Evolutionary conservation across 2,797 vertebrate species (phyloP), one percentile per base, ranked within the genome.

Genomic region (Serranus cabrilla): DNA sequence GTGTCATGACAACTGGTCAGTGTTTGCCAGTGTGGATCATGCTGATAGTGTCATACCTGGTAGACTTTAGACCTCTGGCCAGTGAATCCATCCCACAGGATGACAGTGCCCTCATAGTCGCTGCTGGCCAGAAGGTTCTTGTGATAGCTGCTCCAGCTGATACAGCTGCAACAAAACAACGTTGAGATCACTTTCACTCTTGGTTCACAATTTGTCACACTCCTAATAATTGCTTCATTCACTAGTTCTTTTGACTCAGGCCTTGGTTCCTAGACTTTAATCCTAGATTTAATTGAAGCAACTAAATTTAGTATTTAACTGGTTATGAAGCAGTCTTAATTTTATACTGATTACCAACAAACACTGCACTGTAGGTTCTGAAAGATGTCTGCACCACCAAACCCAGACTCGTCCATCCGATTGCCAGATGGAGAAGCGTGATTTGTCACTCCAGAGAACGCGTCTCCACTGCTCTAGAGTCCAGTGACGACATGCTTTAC

Each of bases 121-220:
- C 98, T 99, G 95, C 98, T 99, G 72, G 98, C 98, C 91, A 99
- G 92, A 50, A 99, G 96, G 91, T 99, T 98, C 94, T 99, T 99
- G 94, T 99, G 98, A 85, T 99, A 99, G 92, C 98, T 99, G 95
- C 98, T 99, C 98, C 98, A 99, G 96, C 98, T 99, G 96, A 99
- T 99, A 98, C 98, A 99, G 97, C 98, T 99, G 37, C 25, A 78
- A 63, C 1, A 68, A 4, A 43, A 76, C 2, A 72, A 62, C n/a
- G 2, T 5, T 2, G 5, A 0, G 5, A 56, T 54, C 21, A 55
- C 2, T 39, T 39, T 74, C 20, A 49, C 39, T 50, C 11, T 0
- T 45, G 40, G 11, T 39, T 52, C 43, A 59, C 42, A 49, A 40
- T 2, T 9, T 11, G 14, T 43, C 52, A 59, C 20, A n/a, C n/a